These are phyloP conservation scores for Pammene fasciana DNA, from an alignment of 2,888 invertebrate species.

Conservation along the genomic window DNA sequence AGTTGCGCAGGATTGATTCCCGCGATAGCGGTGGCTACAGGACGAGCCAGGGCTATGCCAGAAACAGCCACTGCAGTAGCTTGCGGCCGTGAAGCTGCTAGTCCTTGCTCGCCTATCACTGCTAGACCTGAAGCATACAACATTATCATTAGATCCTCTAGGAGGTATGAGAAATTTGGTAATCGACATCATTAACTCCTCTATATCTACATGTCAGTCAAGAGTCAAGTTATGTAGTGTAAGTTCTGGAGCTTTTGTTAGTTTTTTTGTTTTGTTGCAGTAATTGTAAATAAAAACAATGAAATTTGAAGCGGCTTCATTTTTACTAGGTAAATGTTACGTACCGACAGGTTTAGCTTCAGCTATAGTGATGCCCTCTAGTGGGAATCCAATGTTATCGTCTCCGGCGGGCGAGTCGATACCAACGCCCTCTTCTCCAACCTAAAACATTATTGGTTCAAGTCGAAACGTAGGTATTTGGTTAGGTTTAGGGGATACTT, in stretches of 20 bases:
- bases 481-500: too few relatives aligned
- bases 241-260: too few relatives aligned
- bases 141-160: background rate
- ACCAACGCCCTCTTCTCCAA: slow-evolving; percentile 75
- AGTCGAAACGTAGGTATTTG: too few relatives aligned
- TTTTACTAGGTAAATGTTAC: slow-evolving; percentile 44
- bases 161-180: too few relatives aligned
- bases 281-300: too few relatives aligned
- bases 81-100: slow-evolving; percentile 88
- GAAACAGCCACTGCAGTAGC: slow-evolving; percentile 88
- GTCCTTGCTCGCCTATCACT: slow-evolving; percentile 85
- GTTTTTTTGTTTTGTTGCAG: too few relatives aligned
- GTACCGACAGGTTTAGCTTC: slow-evolving; percentile 89
- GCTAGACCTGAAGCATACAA: slow-evolving; percentile 82
- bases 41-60: slow-evolving; percentile 87
- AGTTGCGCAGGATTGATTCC: slow-evolving; percentile 82
- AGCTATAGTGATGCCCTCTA: slow-evolving; percentile 84
- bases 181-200: too few relatives aligned
- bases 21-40: slow-evolving; percentile 89
- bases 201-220: too few relatives aligned
- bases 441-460: slow-evolving; percentile 58
- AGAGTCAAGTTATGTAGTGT: too few relatives aligned
- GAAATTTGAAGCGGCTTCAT: too few relatives aligned
- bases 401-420: slow-evolving; percentile 67
- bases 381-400: slow-evolving; percentile 62